These are phyloP conservation scores for Cylindroiulus punctatus DNA, from an alignment of 2,888 invertebrate genomes.

Conservation along the genomic window DNA sequence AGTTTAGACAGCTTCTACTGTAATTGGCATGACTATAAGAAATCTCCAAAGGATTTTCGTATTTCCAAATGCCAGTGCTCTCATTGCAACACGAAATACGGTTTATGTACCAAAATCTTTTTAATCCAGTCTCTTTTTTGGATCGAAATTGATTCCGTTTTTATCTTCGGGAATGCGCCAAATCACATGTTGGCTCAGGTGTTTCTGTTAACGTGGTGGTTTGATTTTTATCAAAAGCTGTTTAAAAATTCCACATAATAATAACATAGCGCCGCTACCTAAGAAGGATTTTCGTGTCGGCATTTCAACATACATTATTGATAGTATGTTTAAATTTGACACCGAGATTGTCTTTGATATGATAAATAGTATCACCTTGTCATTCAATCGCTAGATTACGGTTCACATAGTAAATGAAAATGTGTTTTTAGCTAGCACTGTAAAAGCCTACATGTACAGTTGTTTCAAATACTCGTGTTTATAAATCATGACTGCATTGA, in stretches of 20 bases:
- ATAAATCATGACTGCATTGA: too few relatives aligned
- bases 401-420: background rate
- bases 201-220: background rate
- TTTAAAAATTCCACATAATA: background rate
- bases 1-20: too few relatives aligned
- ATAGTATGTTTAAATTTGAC: background rate
- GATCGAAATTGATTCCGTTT: background rate
- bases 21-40: background rate
- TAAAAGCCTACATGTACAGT: too few relatives aligned
- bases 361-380: background rate
- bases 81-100: background rate
- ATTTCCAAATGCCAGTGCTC: background rate
- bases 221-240: background rate
- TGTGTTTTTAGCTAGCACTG: too few relatives aligned
- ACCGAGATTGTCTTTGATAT: background rate
- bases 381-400: background rate
- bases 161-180: background rate
- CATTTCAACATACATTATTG: slow-evolving; percentile 12
- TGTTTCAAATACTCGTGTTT: too few relatives aligned
- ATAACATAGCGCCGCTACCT: background rate
- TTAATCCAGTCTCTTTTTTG: background rate
- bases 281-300: background rate
- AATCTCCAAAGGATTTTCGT: background rate
- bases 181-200: background rate
- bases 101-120: background rate